Evolutionary conservation across 2,888 invertebrate species (phyloP), one percentile per base, ranked within the genome.

Genomic region (Microctonus brassicae): DNA sequence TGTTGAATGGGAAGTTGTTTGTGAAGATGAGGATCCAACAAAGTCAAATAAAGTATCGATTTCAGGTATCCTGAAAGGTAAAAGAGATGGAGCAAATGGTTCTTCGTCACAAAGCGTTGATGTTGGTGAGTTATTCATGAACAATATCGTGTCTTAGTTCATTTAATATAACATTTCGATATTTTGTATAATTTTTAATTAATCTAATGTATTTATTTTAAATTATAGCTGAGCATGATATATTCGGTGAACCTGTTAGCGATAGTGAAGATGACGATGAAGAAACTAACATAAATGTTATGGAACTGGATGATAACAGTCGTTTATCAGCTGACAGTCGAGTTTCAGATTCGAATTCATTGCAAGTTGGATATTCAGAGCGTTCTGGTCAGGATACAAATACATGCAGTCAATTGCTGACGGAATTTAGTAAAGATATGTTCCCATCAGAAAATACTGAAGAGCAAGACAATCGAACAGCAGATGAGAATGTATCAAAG

Each of bases 171-270:
- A n/a, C n/a, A n/a, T n/a, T n/a, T n/a, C n/a, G n/a, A n/a, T n/a
- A n/a, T n/a, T n/a, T n/a, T n/a, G 29, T 29, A 7, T 5, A 29
- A 5, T 5, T 29, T 34, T 39, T 33, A 13, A 22, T 52, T 9
- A 62, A 22, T 29, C 9, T 53, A 53, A 42, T 47, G 17, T 17
- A 55, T 9, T 26, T 33, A 29, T 17, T 58, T 58, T 6, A n/a
- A n/a, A n/a, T n/a, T 17, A 88, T 89, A 83, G 93, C 91, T 62
- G 94, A 94, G 80, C 93, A 94, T 80, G 96, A 97, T 79, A 95
- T 97, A 82, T 98, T 98, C 89, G 98, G 97, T 34, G 97, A 96
- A 76, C 93, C 95, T 34, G 94, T 97, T 0, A 97, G 97, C 82
- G 97, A 97, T 79, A 96, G 96, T 42, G 95, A 95, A 75, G 94